These are phyloP conservation scores for Decapterus maruadsi DNA, from an alignment of 2,797 vertebrate species.

Conservation along the genomic window DNA sequence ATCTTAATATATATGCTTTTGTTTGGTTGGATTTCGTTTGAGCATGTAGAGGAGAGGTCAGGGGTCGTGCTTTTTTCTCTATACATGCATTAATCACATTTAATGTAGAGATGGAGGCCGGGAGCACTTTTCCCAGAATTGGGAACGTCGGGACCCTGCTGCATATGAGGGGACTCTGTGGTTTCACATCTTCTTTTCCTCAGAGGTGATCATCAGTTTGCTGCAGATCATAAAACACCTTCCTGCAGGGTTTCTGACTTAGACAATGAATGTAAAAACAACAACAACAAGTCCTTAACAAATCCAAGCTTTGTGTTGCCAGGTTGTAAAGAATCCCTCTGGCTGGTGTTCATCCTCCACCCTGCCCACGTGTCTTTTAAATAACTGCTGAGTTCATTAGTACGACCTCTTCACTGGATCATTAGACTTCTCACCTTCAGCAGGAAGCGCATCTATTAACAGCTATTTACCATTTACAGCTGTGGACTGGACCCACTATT, in stretches of 20 bases:
- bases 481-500: neutral
- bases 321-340: neutral
- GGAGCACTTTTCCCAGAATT: no score
- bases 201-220: no score
- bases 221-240: neutral
- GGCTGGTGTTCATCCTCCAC: neutral
- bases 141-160: no score
- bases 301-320: neutral
- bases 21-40: slow-evolving; percentile 29
- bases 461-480: neutral
- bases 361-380: no score
- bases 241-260: no score
- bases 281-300: neutral
- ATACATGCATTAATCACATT: slow-evolving; percentile 13
- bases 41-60: neutral
- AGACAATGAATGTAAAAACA: neutral
- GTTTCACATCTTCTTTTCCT: neutral
- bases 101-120: neutral
- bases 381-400: neutral
- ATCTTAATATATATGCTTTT: slow-evolving; percentile 42
- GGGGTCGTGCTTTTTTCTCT: neutral
- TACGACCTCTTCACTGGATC: neutral
- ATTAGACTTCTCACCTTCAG: neutral
- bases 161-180: neutral
- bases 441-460: neutral